These are phyloP conservation scores for Henricia sp. DNA, from an alignment of 53 echinoderm and acorn worm species.

Conservation along the genomic window DNA sequence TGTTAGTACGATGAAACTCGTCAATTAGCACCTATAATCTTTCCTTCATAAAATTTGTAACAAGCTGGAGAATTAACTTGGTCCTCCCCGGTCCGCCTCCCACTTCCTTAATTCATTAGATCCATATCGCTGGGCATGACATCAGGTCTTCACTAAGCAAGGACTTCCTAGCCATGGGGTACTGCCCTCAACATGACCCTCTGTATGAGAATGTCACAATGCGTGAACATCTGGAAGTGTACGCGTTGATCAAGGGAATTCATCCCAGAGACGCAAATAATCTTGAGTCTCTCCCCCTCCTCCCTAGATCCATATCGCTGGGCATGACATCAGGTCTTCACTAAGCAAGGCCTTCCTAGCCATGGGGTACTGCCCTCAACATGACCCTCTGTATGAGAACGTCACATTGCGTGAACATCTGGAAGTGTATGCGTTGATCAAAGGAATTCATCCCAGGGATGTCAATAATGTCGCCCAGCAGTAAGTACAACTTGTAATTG, in stretches of 20 bases:
- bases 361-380: too few relatives aligned
- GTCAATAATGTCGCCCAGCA: constrained; percentile 57
- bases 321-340: too few relatives aligned
- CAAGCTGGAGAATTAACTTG: neutral
- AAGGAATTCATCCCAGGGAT: too few relatives aligned
- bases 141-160: constrained; percentile 68
- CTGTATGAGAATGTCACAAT: constrained; percentile 73
- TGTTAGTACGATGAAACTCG: too few relatives aligned
- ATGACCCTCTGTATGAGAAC: too few relatives aligned
- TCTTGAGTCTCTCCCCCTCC: too few relatives aligned
- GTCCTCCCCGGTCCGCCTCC: neutral
- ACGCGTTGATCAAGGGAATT: constrained; percentile 73
- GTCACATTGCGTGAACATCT: too few relatives aligned
- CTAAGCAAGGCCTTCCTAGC: too few relatives aligned
- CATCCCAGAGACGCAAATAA: constrained; percentile 54
- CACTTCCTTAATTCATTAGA: too few relatives aligned
- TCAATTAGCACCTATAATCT: too few relatives aligned
- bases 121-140: constrained; percentile 75
- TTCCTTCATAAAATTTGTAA: neutral
- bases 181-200: constrained; percentile 82
- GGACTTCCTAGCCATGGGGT: constrained; percentile 75
- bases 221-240: constrained; percentile 73
- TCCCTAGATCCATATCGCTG: too few relatives aligned
- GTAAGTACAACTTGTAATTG: constrained; percentile 75
- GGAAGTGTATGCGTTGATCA: too few relatives aligned